Conservation (phyloP, 2,888 invertebrate species). For the Thereva unica region DNA sequence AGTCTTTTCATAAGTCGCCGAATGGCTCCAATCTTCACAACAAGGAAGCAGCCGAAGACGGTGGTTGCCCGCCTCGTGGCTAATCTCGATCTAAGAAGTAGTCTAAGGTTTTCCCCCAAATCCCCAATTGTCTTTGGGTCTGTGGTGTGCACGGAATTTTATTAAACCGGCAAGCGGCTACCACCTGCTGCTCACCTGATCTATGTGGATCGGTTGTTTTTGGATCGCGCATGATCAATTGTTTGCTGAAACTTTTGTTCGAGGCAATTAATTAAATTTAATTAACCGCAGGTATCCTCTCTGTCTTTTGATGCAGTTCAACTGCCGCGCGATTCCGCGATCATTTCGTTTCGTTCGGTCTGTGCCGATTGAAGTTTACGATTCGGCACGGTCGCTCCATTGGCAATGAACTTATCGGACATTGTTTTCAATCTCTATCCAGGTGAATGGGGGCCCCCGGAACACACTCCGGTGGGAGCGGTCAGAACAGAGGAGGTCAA, state of each 20-base stretch:
- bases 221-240: conserved; percentile 26
- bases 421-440: background rate
- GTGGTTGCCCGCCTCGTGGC: too few species aligned
- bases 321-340: background rate
- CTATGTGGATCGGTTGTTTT: conserved; percentile 26
- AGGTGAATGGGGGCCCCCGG: background rate
- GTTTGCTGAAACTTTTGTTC: conserved; percentile 14
- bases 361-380: conserved; percentile 19
- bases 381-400: conserved; percentile 21
- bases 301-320: conserved; percentile 6
- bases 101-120: too few species aligned
- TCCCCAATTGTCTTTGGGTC: conserved; percentile 16
- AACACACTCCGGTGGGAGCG: background rate
- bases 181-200: conserved; percentile 33
- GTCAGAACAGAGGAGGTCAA: conserved; percentile 9
- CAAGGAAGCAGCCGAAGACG: background rate
- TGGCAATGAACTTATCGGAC: conserved; percentile 29
- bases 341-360: background rate
- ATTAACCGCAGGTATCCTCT: conserved; percentile 29
- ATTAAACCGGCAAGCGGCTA: conserved; percentile 8
- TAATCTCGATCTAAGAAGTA: too few species aligned
- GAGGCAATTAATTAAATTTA: conserved; percentile 33
- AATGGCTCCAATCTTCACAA: background rate
- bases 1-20: background rate
- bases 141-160: conserved; percentile 13